Conservation (phyloP, 2,888 invertebrate species). For the Ophion slaviceki region DNA sequence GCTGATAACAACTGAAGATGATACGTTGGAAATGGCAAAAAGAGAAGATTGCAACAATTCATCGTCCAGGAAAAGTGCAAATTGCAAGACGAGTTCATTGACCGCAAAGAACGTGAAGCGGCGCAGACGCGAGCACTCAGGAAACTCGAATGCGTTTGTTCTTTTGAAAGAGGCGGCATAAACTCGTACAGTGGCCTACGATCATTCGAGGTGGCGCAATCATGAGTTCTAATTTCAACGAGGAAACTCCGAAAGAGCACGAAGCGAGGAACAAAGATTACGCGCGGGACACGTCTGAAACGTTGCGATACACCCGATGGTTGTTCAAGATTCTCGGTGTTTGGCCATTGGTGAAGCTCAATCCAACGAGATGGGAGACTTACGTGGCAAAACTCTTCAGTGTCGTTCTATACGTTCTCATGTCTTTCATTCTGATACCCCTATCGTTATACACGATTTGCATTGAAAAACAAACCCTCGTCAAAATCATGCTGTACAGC, state of each 20-base stretch:
- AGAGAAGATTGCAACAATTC: background rate
- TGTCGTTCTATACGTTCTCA: background rate
- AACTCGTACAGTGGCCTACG: background rate
- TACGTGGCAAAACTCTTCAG: constrained; percentile 21
- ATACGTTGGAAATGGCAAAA: background rate
- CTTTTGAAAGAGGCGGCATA: background rate
- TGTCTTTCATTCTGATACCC: constrained; percentile 47
- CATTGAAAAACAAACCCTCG: constrained; percentile 30
- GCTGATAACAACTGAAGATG: background rate
- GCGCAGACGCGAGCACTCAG: background rate
- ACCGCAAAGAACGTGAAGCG: background rate
- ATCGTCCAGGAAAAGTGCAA: background rate
- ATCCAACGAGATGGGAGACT: constrained; percentile 27
- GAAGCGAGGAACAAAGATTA: constrained; percentile 23
- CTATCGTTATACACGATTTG: constrained; percentile 28
- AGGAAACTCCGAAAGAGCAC: background rate
- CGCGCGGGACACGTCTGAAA: constrained; percentile 14
- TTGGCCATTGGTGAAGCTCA: constrained; percentile 45
- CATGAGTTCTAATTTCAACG: background rate
- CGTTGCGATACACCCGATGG: constrained; percentile 18
- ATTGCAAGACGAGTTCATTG: background rate
- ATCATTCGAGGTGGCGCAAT: constrained; percentile 5
- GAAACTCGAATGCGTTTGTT: constrained; percentile 35
- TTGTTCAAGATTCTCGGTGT: constrained; percentile 42
- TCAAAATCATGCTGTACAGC: constrained; percentile 35